Base-by-base conservation (phyloP, 2,797 vertebrate species). In the Prunella strophiata region DNA sequence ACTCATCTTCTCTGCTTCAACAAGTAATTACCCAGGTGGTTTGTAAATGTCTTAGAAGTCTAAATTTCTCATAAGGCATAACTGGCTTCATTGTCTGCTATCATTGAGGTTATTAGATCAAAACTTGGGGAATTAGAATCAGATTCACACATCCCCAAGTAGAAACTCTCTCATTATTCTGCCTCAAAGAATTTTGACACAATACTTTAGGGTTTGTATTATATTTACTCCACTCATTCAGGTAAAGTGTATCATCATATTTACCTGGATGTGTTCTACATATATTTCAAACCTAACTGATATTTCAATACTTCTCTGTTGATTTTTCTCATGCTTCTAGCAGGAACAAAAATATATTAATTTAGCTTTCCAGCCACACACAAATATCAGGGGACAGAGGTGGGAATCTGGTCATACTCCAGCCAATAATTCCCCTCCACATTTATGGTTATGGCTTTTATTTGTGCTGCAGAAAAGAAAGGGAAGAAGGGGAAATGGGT, bases 91-190 rank as follows among this genome's bases (percentile, higher is more conserved):
- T 50, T 68, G 4, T 25, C 21, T 59, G 30, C 7, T 52, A 32
- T 38, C 61, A 58, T 2, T 38, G 18, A 81, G 76, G 32, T 72
- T 78, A 20, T 84, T 65, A 61, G 34, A 75, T 45, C 25, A 61
- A 71, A 85, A 72, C 20, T 50, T 85, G 17, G 4, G 18, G 38
- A 89, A 82, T 52, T 42, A 52, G 48, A 47, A 77, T 19, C 7
- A 11, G 12, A 65, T 57, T 68, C 13, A 29, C 18, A 51, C 4
- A 25, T 9, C 2, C 12, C 9, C 0, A 0, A n/a, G 21, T 3
- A 61, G 58, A 88, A 91, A 65, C 7, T n/a, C 5, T 58, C 21
- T 79, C 45, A 59, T 4, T 58, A 17, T 30, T 76, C 12, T 87
- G 16, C n/a, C 10, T 59, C 18, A 45, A n/a, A 47, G 32, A 27